Conservation (phyloP, 2,113 vertebrate genomes). For the Vicugna pacos region DNA sequence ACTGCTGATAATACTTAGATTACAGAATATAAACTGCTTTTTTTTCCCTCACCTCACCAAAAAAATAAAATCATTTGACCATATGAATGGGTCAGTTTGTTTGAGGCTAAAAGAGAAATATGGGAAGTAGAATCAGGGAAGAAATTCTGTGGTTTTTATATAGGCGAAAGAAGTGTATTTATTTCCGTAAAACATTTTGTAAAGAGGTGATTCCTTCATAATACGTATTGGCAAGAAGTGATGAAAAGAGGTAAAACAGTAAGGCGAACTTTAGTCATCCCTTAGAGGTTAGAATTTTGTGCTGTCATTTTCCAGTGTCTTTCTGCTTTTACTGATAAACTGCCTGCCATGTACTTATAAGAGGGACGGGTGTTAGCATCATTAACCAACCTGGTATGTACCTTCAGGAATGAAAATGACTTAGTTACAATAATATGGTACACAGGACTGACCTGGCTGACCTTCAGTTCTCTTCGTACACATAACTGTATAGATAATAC, state of each 20-base stretch:
- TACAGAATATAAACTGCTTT: neutral
- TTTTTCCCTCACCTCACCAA: neutral
- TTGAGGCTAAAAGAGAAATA: neutral
- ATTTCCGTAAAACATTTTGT: neutral
- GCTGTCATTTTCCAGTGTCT: neutral
- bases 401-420: slow-evolving; percentile 37
- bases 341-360: neutral
- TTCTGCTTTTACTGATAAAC: neutral
- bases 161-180: neutral
- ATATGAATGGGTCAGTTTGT: neutral
- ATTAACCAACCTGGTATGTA: neutral
- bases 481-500: neutral
- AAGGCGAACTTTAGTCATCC: neutral
- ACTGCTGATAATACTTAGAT: neutral
- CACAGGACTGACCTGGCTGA: neutral
- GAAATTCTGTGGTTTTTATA: neutral
- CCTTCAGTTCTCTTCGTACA: neutral
- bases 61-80: neutral
- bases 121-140: neutral
- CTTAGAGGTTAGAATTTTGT: neutral
- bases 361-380: neutral
- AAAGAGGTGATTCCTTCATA: neutral
- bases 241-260: neutral
- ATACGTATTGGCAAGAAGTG: neutral
- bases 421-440: slow-evolving; percentile 11